Conservation (phyloP, 2,888 invertebrate species). For the Diarsia mendica region DNA sequence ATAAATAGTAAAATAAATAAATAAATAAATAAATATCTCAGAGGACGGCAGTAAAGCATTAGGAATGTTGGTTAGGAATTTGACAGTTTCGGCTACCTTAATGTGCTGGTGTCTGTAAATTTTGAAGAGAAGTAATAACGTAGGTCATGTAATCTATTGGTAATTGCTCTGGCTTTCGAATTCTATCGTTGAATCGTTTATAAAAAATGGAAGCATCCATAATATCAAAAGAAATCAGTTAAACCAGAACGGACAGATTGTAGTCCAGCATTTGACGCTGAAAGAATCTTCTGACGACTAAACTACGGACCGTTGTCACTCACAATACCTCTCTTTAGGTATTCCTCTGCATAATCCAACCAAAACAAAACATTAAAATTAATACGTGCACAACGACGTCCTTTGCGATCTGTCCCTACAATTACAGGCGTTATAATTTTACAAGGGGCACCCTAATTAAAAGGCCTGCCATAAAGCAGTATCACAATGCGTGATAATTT, state of each 20-base stretch:
- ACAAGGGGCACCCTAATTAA: slow-evolving; percentile 58
- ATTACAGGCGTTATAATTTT: slow-evolving; percentile 42
- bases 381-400: slow-evolving; percentile 29
- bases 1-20: too few relatives aligned
- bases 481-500: slow-evolving; percentile 64
- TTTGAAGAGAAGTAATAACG: too few relatives aligned
- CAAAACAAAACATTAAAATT: slow-evolving; percentile 35
- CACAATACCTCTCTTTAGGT: not conserved
- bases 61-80: too few relatives aligned
- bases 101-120: too few relatives aligned
- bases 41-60: too few relatives aligned
- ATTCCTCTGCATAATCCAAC: not conserved
- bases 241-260: not conserved
- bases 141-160: too few relatives aligned
- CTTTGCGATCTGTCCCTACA: slow-evolving; percentile 29
- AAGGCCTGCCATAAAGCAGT: slow-evolving; percentile 51
- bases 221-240: not conserved
- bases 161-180: not conserved
- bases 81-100: too few relatives aligned
- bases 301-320: not conserved
- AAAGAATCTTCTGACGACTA: not conserved
- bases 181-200: too few relatives aligned
- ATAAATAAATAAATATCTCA: too few relatives aligned
- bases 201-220: too few relatives aligned
- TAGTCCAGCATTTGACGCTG: not conserved